Base-by-base conservation (phyloP, 2,797 vertebrate species). In the Knipowitschia caucasica region DNA sequence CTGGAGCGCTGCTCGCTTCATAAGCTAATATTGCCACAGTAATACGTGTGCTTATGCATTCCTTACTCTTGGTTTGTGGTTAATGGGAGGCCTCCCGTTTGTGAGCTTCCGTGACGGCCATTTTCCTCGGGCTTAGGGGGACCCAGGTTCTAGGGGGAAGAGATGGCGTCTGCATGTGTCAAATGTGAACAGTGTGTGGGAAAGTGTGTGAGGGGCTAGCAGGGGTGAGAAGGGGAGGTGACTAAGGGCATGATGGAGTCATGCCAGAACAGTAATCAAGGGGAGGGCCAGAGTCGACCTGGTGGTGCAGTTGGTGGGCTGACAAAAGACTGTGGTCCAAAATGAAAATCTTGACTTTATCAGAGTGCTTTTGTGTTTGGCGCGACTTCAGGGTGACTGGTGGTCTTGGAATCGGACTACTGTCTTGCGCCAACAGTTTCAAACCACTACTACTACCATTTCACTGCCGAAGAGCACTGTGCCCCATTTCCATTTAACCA, bases 21-120 rank as follows among this genome's bases (percentile, higher is more conserved):
- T 88, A 80, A 75, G 84, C 86, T 89, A 87, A 89, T 89, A 89
- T 88, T 88, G 84, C 83, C 86, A 78, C 73, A 70, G 78, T 80
- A 81, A 73, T 81, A 75, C 49, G 27, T 80, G 76, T 77, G 62
- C 61, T 38, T 67, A 60, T 70, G 56, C 72, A 71, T 76, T 79
- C 70, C 62, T 64, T 69, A 40, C 61, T 75, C 68, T 58, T 77
- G 64, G 79, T 74, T 73, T 84, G 77, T 64, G 87, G 87, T 87
- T 44, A 61, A 80, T 68, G 71, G 81, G 73, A 80, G 82, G 82
- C 82, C 85, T 83, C 71, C 70, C 49, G 73, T 82, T 88, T 80
- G 80, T 73, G 68, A 76, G 74, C 75, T 87, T 88, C 83, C 78
- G 82, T 87, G 81, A 85, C 60, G 66, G 72, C 79, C 78, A 80